Conservation (phyloP, 2,113 vertebrate genomes). For the Zosterops japonicus region DNA sequence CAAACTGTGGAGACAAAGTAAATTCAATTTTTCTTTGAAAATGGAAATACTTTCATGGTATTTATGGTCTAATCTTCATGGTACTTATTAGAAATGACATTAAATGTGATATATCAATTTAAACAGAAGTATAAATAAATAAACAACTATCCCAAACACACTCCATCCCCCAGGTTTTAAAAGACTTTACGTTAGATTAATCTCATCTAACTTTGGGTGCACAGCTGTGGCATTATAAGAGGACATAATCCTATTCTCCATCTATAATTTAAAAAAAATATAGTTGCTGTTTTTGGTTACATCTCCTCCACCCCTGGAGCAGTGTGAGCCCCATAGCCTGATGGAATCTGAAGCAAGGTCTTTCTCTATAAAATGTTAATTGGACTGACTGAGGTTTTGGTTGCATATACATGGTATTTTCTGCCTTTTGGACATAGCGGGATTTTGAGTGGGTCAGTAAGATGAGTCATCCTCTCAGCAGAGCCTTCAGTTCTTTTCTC, state of each 20-base stretch:
- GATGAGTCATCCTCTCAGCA: background rate
- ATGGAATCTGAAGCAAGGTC: background rate
- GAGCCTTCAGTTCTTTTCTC: background rate
- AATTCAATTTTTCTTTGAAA: background rate
- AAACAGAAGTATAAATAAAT: background rate
- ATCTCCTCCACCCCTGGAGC: background rate
- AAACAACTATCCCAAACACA: background rate
- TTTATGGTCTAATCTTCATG: background rate
- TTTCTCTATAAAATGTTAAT: background rate
- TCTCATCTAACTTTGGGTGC: background rate
- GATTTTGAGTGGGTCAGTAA: background rate
- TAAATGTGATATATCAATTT: background rate
- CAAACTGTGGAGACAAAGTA: background rate
- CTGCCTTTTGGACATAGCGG: background rate
- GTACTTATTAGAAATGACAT: background rate
- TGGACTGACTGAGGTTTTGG: background rate
- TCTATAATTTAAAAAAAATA: background rate
- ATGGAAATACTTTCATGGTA: background rate
- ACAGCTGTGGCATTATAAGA: background rate
- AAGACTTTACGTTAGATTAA: background rate
- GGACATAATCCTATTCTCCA: background rate
- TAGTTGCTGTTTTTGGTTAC: background rate
- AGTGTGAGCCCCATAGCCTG: background rate
- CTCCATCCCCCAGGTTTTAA: background rate
- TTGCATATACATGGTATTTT: background rate